Conservation (phyloP, 1,140 invertebrate species). For the Cherax destructor region DNA sequence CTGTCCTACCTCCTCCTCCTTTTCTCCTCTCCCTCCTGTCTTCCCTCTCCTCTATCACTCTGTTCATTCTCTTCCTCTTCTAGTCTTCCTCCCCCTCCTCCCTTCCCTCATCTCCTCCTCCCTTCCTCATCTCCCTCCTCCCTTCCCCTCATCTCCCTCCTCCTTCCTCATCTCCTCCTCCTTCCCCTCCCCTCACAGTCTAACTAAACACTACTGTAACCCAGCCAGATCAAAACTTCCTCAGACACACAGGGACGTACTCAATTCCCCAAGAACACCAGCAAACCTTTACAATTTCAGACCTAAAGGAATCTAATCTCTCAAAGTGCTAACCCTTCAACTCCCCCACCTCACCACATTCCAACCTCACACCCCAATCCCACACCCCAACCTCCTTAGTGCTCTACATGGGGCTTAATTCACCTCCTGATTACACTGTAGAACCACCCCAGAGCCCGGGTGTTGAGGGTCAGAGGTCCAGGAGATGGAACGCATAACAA, state of each 20-base stretch:
- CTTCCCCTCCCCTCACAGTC: neutral
- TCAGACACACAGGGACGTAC: no score
- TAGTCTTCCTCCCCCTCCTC: neutral
- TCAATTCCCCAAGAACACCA: neutral
- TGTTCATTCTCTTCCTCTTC: neutral
- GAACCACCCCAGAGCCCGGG: no score
- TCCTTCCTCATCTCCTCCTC: neutral
- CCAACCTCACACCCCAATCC: no score
- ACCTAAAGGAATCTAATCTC: no score
- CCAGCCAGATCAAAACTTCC: no score
- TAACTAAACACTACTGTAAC: neutral
- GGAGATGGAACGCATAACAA: neutral
- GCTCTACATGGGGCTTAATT: no score
- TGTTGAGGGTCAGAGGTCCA: no score
- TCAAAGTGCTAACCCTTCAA: no score
- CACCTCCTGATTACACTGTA: no score
- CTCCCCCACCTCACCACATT: no score
- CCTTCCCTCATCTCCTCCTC: neutral
- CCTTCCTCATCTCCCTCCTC: neutral
- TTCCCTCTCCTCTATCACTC: no score
- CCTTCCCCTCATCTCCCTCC: neutral
- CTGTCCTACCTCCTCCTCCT: neutral
- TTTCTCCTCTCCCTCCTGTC: neutral
- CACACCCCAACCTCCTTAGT: no score
- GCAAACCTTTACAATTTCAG: neutral